These are phyloP conservation scores for Hesperophylax magnus DNA, from an alignment of 1,140 invertebrate species.

Conservation along the genomic window DNA sequence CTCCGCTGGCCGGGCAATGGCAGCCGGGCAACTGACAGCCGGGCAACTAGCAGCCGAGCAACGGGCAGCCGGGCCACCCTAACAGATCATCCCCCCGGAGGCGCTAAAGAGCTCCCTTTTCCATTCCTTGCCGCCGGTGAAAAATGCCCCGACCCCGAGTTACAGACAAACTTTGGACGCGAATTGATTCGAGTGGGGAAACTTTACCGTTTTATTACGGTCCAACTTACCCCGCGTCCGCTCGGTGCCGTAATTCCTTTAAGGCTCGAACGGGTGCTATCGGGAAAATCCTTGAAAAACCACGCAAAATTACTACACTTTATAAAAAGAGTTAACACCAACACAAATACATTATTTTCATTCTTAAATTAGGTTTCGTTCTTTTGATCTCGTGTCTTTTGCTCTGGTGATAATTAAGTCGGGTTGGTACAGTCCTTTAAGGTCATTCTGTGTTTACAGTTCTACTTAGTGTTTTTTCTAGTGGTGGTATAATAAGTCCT, in stretches of 20 bases:
- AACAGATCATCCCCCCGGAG: conserved; percentile 23
- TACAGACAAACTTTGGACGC: conserved; percentile 51
- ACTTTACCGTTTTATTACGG: conserved; percentile 56
- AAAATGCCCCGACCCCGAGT: conserved; percentile 42
- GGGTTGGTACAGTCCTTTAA: background rate
- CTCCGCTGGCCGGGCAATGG: too few relatives aligned
- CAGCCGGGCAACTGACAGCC: too few relatives aligned
- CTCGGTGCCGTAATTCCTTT: conserved; percentile 27
- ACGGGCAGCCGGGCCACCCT: background rate
- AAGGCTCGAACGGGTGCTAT: conserved; percentile 7
- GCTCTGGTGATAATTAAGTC: background rate
- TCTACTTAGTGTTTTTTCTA: conserved; percentile 39
- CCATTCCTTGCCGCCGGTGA: conserved; percentile 23
- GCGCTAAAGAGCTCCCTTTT: conserved; percentile 37
- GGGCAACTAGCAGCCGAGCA: too few relatives aligned
- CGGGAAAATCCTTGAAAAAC: background rate
- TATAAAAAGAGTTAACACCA: background rate
- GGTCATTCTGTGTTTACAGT: conserved; percentile 46
- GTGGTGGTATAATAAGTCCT: conserved; percentile 46
- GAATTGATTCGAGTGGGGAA: conserved; percentile 56
- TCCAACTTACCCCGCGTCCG: conserved; percentile 41
- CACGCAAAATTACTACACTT: background rate
- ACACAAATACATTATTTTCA: background rate
- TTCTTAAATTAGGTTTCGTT: background rate
- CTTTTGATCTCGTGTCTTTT: background rate